These are phyloP conservation scores for Odontomyia ornata DNA, from an alignment of 2,888 invertebrate genomes.

Conservation along the genomic window DNA sequence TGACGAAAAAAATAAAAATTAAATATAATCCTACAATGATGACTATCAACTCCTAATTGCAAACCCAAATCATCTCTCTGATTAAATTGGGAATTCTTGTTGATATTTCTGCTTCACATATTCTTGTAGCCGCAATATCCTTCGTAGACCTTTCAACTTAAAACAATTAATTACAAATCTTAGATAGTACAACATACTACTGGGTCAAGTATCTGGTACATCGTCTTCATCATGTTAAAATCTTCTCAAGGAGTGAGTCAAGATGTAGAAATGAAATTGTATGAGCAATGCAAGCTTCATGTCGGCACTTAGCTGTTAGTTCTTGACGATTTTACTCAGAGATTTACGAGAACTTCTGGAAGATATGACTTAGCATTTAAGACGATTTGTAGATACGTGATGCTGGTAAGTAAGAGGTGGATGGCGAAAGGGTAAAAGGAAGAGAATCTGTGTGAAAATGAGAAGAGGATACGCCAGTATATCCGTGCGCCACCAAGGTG, in stretches of 20 bases:
- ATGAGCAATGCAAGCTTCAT: constrained; percentile 27
- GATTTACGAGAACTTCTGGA: constrained; percentile 44
- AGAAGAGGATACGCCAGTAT: background rate
- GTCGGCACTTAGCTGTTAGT: constrained; percentile 42
- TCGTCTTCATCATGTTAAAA: background rate
- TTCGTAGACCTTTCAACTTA: too few relatives aligned
- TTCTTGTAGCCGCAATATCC: too few relatives aligned
- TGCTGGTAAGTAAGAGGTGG: background rate
- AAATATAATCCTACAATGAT: too few relatives aligned
- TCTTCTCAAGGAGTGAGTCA: background rate
- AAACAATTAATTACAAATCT: too few relatives aligned
- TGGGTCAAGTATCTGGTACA: too few relatives aligned
- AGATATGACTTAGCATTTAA: constrained; percentile 45
- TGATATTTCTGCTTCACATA: too few relatives aligned
- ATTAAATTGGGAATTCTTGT: too few relatives aligned
- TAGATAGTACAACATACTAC: too few relatives aligned
- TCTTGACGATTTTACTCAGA: constrained; percentile 33
- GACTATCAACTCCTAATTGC: too few relatives aligned
- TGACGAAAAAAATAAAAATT: too few relatives aligned
- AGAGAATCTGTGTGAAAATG: background rate
- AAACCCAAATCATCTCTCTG: too few relatives aligned
- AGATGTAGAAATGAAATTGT: constrained; percentile 1
- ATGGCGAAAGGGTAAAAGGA: too few relatives aligned
- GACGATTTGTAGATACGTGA: constrained; percentile 38
- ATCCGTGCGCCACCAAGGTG: constrained; percentile 33